phyloP scores from a whole-genome alignment of 2,113 vertebrate species.

The Dendropsophus ebraccatus region DNA sequence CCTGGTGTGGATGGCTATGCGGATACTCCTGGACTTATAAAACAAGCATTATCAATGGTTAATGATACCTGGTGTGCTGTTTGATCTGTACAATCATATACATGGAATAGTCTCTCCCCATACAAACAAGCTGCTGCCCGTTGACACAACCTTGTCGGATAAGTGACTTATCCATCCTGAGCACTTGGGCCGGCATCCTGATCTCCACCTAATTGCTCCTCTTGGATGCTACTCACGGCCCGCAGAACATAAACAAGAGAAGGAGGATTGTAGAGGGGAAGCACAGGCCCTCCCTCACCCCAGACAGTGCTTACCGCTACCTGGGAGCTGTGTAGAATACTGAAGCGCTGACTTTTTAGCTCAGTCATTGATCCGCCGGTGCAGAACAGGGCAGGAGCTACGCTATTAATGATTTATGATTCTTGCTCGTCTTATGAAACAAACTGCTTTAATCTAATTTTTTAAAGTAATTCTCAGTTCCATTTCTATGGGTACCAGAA shows the following conservation, averaged over 20 bases:
- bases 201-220: slow-evolving; percentile 14
- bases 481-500: not conserved
- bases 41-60: not conserved
- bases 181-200: not conserved
- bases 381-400: not conserved
- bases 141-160: not conserved
- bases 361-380: not conserved
- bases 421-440: not conserved
- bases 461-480: not conserved
- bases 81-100: not conserved
- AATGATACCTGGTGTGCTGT: not conserved
- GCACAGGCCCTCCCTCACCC: not conserved
- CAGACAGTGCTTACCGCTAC: not conserved
- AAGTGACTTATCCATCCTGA: not conserved
- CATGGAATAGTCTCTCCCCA: not conserved
- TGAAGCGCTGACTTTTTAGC: not conserved
- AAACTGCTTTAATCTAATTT: not conserved
- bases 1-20: no score
- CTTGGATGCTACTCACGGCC: not conserved
- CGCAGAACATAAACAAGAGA: not conserved
- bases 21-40: no score
- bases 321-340: not conserved
- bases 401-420: not conserved
- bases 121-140: not conserved
- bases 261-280: not conserved